Base-by-base conservation (phyloP, 1,140 invertebrate species). In the Ostrea edulis region DNA sequence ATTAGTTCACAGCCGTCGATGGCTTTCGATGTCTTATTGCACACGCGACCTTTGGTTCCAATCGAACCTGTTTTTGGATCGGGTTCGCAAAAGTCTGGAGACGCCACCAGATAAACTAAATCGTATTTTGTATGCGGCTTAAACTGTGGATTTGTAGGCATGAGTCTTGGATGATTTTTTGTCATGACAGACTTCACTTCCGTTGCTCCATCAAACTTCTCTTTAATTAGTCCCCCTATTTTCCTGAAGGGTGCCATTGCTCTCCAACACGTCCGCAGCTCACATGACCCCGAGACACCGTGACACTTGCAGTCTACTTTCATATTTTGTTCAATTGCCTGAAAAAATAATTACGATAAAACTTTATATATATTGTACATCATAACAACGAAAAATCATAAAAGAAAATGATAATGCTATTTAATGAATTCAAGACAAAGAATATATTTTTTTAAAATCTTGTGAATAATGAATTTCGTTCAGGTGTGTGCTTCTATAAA, bases 271-370 rank as follows among this genome's bases (percentile, higher is more conserved):
- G 98, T 99, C 94, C 97, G 97, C 95, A 99, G 96, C 44, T 98
- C 98, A 94, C 98, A 99, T 82, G 98, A 98, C 4, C 98, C 98
- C 65, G 98, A 99, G 44, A 99, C 98, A 5, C 98, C 98, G 94
- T 99, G 98, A 94, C 98, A 99, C 95, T 99, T 99, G 96, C 98
- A 99, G 52, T 94, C 92, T 44, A 93, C 90, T 82, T 91, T 90
- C 94, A 95, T 94, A 87, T 93, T 92, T 68, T 94, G 90, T 88
- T 94, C 93, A 14, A 95, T 91, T 8, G 92, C 90, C 94, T 95
- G 92, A 53, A 93, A 93, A 86, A 82, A 62, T 51, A 68, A 65
- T 35, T 81, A 62, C 0, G n/a, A 62, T 58, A 58, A 17, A 58
- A 58, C 20, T 62, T n/a, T 20, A 20, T 62, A 62, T 62, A 20